Base-by-base conservation (phyloP, 35 echinoderm and acorn worm genomes). In the Apostichopus parvimensis region DNA sequence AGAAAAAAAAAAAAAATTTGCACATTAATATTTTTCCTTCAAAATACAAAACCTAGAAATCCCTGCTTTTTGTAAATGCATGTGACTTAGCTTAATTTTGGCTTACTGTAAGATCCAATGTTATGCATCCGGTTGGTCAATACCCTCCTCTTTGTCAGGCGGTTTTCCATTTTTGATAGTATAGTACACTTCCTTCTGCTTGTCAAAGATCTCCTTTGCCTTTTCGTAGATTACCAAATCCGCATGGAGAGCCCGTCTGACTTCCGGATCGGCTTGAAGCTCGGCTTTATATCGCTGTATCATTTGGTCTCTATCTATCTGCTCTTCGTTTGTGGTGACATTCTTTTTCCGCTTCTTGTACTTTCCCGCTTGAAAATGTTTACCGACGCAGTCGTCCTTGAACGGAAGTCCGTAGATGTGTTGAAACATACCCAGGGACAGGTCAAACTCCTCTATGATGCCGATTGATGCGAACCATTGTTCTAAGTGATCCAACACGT, bases 391-490 rank as follows among this genome's bases (percentile, higher is more conserved):
- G 8, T 34, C 15, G 17, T 86, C 78, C 11, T 88, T 61, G 53
- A 96, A 92, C 6, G 95, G 95, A 65, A 96, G 79, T 57, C 84
- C 58, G 52, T 91, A 96, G 53, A 96, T 92, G n/a, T 91, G 57
- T 78, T 96, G 88, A 34, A 96, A 88, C 92, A 96, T 91, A 13
- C 59, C 79, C 10, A 94, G 79, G 18, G 92, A 87, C 14, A 93
- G 34, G 52, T 96, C 95, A 65, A 94, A 96, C 73, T 96, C 66
- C 8, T 94, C 92, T 2, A 81, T 96, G 34, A 96, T 77, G 22
- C 95, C 95, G 14, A 96, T 88, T 4, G 90, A 64, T 6, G 92
- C 56, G 77, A 96, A 96, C 95, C 95, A 96, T 18, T 94, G 80
- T 58, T 96, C 89, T 13, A 96, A 66, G 54, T 96, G 93, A 15